Evolutionary conservation across 1,140 invertebrate genomes (phyloP), one percentile per base, ranked within the genome.

Genomic region (Ectropis grisescens): DNA sequence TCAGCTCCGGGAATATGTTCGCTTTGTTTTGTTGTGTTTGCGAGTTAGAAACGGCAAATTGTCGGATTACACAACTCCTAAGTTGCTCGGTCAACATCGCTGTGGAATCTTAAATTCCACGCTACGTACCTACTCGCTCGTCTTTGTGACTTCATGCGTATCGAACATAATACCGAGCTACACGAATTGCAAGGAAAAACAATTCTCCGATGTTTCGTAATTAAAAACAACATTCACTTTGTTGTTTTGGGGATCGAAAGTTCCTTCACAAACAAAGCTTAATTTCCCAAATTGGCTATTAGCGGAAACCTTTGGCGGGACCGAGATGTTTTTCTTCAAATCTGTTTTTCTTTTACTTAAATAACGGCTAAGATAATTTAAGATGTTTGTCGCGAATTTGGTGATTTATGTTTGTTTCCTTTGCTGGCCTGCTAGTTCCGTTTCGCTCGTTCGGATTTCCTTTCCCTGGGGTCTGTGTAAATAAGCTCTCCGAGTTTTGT

Each of bases 1-100:
- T 59, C 52, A 59, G 56, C 45, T n/a, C 41, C 51, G 67, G 62
- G 62, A 69, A 74, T 70, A 60, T 72, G 65, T 65, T 69, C 58
- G 44, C 47, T 41, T 71, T 71, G 62, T 74, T 68, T 68, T 78
- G 69, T 74, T 78, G 45, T 76, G 61, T 70, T 78, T 71, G 53
- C 54, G 64, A 75, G 64, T 71, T 74, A 68, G 57, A 41, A 54
- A 58, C 53, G 62, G 67, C 62, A 69, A 71, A 75, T 70, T 75
- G 66, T 68, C 41, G 61, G 66, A 72, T 78, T 72, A 72, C 62
- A 71, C 59, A 72, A 72, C 65, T 71, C 50, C 49, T 71, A 72
- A 76, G 68, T 74, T 62, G 58, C 44, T 70, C 48, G 61, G 61
- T 78, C 62, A 72, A 78, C 66, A 78, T 44, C 53, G 47, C 33